Evolutionary conservation across 2,888 invertebrate species (phyloP).

Genomic region (Brachylomia viminalis): DNA sequence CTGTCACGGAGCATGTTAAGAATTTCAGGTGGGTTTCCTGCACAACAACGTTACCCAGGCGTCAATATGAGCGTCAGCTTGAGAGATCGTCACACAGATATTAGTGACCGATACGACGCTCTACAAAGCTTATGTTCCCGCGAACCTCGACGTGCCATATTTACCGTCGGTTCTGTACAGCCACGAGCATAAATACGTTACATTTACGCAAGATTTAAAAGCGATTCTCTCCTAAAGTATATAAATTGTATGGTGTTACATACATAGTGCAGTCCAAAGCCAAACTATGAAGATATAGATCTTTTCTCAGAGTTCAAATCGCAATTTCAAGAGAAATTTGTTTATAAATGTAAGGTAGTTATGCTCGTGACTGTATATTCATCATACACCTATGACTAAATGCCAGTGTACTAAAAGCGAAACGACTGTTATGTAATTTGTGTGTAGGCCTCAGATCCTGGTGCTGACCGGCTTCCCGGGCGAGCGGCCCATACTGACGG

Average conservation of each 20-base stretch:
- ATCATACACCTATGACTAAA: background rate
- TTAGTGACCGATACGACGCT: background rate
- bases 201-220: no score
- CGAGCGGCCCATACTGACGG: conserved; percentile 96
- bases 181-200: background rate
- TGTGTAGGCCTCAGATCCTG: conserved; percentile 92
- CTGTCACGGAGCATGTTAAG: conserved; percentile 98
- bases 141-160: background rate
- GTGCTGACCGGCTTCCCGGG: conserved; percentile 97
- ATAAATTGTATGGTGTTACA: no score
- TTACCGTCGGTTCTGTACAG: background rate
- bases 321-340: no score
- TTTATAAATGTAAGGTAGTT: no score
- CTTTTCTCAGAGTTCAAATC: no score
- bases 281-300: no score
- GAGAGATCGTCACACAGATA: background rate
- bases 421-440: background rate
- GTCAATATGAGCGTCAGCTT: background rate
- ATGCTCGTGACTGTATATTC: background rate
- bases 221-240: no score
- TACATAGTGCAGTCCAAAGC: no score
- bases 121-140: no score
- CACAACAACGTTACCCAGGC: conserved; percentile 40
- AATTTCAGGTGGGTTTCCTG: conserved; percentile 92
- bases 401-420: background rate